Percentiles rank a stretch among this genome's conserved stretches.
phyloP scores from a whole-genome alignment of 2,888 invertebrate genomes.

The Drosophila melanosoma region DNA sequence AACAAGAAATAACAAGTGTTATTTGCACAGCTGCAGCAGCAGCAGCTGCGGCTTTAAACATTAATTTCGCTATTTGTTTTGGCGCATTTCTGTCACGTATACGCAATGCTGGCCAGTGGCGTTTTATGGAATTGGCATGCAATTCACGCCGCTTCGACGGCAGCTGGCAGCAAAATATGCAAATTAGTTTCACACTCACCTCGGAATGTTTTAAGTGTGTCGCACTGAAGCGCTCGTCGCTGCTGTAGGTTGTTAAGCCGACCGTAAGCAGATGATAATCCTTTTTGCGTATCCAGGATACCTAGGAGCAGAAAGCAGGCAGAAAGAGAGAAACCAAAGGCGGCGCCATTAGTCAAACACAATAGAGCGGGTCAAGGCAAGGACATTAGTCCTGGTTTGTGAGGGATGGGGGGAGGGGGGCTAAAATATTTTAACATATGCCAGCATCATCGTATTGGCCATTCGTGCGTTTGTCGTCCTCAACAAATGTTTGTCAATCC shows the following conservation, averaged over 20 bases:
- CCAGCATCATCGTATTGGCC: constrained; percentile 31
- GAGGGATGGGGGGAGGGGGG: neutral
- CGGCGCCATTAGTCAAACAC: constrained; percentile 66
- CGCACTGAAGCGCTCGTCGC: constrained; percentile 94
- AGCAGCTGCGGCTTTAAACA: constrained; percentile 8
- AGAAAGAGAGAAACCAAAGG: constrained; percentile 13
- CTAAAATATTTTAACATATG: constrained; percentile 66
- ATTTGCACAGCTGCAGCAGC: constrained; percentile 7
- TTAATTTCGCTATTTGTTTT: constrained; percentile 20
- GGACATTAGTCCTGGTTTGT: constrained; percentile 15
- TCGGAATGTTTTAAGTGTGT: constrained; percentile 94
- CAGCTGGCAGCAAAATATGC: constrained; percentile 45
- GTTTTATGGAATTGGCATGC: constrained; percentile 19
- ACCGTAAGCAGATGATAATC: constrained; percentile 94
- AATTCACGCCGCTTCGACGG: neutral
- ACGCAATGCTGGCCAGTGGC: constrained; percentile 16
- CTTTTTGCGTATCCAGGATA: constrained; percentile 94
- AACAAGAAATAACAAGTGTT: constrained; percentile 22
- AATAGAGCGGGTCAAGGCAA: constrained; percentile 19
- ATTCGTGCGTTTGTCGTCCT: constrained; percentile 50
- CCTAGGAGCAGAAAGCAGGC: constrained; percentile 86
- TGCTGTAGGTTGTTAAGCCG: constrained; percentile 94
- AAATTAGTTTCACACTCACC: constrained; percentile 86
- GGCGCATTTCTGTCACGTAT: constrained; percentile 62
- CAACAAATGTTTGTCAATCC: constrained; percentile 77